phyloP scores from a whole-genome alignment of 2,888 invertebrate genomes.

The Craniophora ligustri region DNA sequence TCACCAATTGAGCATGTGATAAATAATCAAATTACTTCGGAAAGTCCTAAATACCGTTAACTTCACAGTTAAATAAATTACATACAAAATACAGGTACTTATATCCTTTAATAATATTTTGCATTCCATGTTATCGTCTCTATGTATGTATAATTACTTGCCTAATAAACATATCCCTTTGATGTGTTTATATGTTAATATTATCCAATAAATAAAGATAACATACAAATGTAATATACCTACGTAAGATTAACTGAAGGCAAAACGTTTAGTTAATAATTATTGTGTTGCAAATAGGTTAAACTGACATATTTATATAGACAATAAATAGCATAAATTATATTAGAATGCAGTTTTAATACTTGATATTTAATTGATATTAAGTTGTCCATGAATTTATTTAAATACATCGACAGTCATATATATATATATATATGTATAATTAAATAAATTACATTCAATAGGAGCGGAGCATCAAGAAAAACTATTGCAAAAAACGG shows the following conservation, averaged over 20 bases:
- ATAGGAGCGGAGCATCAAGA: too few relatives aligned
- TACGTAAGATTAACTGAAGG: conserved; percentile 8
- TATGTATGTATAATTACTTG: conserved; percentile 8
- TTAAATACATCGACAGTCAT: neutral
- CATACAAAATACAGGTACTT: too few relatives aligned
- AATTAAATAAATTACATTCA: too few relatives aligned
- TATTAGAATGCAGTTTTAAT: neutral
- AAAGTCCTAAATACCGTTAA: too few relatives aligned
- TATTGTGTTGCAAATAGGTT: conserved; percentile 23
- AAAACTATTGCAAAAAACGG: too few relatives aligned
- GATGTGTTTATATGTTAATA: conserved; percentile 34
- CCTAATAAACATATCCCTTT: conserved; percentile 16
- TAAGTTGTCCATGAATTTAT: neutral
- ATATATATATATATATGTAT: neutral
- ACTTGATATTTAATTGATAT: neutral
- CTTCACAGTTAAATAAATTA: too few relatives aligned
- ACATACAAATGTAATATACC: conserved; percentile 15
- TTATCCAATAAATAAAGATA: conserved; percentile 35
- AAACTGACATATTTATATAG: conserved; percentile 31
- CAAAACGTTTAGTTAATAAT: conserved; percentile 15
- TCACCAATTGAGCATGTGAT: too few relatives aligned
- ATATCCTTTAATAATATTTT: too few relatives aligned
- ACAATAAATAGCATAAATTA: conserved; percentile 19
- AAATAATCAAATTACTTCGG: too few relatives aligned
- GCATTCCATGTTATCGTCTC: too few relatives aligned